phyloP scores from a whole-genome alignment of 2,797 vertebrate genomes.

The Onychomys arenicola region DNA sequence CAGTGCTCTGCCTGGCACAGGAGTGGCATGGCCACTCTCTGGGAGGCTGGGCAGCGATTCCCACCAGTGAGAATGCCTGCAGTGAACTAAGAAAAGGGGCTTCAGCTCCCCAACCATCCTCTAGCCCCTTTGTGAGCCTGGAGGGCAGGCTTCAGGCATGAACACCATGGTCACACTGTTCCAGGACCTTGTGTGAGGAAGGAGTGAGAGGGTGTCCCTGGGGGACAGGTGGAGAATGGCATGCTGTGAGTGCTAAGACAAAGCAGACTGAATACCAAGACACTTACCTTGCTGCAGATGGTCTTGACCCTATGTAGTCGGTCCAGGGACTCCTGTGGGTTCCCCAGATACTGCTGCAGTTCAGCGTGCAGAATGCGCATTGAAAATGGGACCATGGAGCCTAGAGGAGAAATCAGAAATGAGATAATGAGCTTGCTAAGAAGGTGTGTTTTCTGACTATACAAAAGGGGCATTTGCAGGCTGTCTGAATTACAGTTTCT shows the following conservation, averaged over 20 bases:
- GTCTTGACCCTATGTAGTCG: slow-evolving; percentile 94
- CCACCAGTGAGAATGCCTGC: too few species aligned
- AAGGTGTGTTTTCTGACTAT: rapidly evolving
- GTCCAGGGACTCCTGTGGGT: slow-evolving; percentile 97
- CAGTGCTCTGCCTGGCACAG: neutral
- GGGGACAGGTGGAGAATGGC: rapidly evolving
- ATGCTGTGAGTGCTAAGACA: rapidly evolving
- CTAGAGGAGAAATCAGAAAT: slow-evolving; percentile 84
- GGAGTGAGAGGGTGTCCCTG: rapidly evolving
- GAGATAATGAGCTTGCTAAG: neutral
- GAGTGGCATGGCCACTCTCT: neutral
- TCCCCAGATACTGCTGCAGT: slow-evolving; percentile 96
- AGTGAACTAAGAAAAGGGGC: neutral
- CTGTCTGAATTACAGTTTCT: neutral
- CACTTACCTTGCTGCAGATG: slow-evolving; percentile 91
- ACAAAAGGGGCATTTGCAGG: neutral
- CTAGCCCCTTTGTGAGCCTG: too few species aligned
- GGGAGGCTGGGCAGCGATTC: neutral
- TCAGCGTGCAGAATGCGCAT: slow-evolving; percentile 97
- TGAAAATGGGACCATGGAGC: slow-evolving; percentile 98
- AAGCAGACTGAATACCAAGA: neutral
- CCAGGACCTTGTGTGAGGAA: rapidly evolving
- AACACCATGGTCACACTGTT: rapidly evolving
- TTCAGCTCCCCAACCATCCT: neutral
- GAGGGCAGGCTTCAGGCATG: too few species aligned